phyloP scores from a whole-genome alignment of 2,888 invertebrate genomes.

The Odontocolon sp. region DNA sequence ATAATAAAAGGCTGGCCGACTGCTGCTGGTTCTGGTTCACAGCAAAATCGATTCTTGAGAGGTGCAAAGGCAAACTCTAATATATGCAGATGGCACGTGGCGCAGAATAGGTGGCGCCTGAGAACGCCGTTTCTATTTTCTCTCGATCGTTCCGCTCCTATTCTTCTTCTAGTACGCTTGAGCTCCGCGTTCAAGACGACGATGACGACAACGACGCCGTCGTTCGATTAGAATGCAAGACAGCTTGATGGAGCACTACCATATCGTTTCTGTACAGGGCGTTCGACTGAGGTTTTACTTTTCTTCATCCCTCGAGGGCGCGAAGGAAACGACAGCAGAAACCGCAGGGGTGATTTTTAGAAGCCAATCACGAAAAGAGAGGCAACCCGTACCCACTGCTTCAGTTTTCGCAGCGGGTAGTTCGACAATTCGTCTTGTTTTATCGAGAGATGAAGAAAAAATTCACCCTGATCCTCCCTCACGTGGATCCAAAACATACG shows the following conservation, averaged over 20 bases:
- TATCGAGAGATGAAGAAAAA: background rate
- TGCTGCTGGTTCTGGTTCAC: slow-evolving; percentile 36
- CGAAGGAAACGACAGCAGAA: background rate
- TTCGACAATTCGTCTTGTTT: background rate
- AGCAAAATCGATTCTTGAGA: slow-evolving; percentile 23
- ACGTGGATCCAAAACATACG: background rate
- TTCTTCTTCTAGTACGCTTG: slow-evolving; percentile 29
- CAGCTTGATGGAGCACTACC: slow-evolving; percentile 70
- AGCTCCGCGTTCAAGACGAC: background rate
- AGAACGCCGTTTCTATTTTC: slow-evolving; percentile 7
- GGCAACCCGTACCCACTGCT: background rate
- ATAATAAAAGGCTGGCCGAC: slow-evolving; percentile 44
- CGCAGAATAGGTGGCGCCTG: slow-evolving; percentile 1
- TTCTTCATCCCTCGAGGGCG: background rate
- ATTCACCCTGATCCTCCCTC: background rate
- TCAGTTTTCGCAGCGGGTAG: too few species aligned
- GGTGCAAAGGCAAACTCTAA: slow-evolving; percentile 20
- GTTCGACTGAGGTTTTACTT: slow-evolving; percentile 19
- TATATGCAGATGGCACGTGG: slow-evolving; percentile 49
- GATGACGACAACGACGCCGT: slow-evolving; percentile 18
- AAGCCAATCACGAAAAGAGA: slow-evolving; percentile 24
- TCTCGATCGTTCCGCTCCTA: slow-evolving; percentile 28
- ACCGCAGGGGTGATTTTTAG: background rate
- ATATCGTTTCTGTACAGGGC: slow-evolving; percentile 62
- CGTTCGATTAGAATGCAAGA: slow-evolving; percentile 70